phyloP scores from a whole-genome alignment of 2,797 vertebrate species.

The Mycteria americana region DNA sequence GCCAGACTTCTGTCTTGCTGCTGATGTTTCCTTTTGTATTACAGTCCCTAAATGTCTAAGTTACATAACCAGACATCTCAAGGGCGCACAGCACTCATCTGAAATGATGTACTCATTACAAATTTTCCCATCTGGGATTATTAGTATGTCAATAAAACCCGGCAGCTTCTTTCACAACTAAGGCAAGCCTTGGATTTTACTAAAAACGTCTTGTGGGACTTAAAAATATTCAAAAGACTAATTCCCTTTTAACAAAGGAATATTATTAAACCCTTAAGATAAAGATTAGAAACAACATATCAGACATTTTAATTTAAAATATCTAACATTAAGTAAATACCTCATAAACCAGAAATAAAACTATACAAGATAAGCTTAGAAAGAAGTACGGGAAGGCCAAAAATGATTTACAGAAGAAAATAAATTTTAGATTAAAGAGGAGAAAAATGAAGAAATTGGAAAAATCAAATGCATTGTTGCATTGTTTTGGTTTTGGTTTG shows the following conservation, averaged over 20 bases:
- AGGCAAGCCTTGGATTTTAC: neutral
- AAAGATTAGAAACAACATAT: neutral
- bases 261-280: neutral
- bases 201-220: neutral
- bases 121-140: constrained; percentile 12
- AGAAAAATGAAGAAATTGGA: neutral
- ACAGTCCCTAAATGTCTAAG: neutral
- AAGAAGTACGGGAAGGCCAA: neutral
- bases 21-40: neutral
- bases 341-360: neutral
- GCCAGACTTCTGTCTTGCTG: neutral
- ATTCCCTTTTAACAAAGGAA: neutral
- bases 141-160: constrained; percentile 28
- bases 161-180: constrained; percentile 14
- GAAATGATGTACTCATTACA: constrained; percentile 38
- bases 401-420: neutral
- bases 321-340: neutral
- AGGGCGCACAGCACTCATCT: constrained; percentile 28
- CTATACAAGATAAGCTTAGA: neutral
- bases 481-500: neutral
- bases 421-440: neutral
- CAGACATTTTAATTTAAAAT: neutral
- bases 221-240: neutral
- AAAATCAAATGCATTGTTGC: neutral
- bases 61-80: constrained; percentile 21